phyloP scores from a whole-genome alignment of 2,113 vertebrate species.

The Centropus bengalensis region DNA sequence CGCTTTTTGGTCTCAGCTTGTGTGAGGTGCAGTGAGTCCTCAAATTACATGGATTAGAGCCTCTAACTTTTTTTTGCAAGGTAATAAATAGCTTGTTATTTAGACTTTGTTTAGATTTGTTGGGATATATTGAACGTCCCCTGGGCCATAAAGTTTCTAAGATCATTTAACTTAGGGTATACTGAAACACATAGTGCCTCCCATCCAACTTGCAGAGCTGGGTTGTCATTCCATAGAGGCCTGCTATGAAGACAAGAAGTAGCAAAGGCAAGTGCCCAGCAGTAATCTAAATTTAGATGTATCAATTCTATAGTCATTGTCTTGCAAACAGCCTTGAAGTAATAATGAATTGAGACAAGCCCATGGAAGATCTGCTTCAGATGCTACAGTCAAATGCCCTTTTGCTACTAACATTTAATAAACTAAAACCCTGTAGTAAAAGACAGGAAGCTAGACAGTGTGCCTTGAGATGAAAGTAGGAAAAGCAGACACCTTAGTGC shows the following conservation, averaged over 20 bases:
- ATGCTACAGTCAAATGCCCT: background rate
- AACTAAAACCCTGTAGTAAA: background rate
- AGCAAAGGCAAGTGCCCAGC: background rate
- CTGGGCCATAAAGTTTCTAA: background rate
- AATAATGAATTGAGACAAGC: background rate
- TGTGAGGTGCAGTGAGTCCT: background rate
- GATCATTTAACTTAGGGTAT: background rate
- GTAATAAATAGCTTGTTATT: background rate
- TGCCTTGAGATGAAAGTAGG: background rate
- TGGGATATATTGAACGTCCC: background rate
- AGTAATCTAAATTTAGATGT: background rate
- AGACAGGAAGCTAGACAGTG: background rate
- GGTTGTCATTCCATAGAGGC: background rate
- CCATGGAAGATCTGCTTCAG: background rate
- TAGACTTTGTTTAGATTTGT: background rate
- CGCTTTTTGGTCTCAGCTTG: background rate
- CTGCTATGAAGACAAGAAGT: background rate
- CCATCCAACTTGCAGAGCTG: background rate
- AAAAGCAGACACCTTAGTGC: background rate
- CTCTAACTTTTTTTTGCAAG: background rate
- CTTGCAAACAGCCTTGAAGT: background rate
- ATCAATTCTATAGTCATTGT: background rate
- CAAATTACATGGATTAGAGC: background rate
- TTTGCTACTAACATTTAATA: background rate
- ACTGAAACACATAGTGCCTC: background rate